Evolutionary conservation across 1,140 invertebrate species (phyloP), one percentile per base, ranked within the genome.

Genomic region (Euschistus heros): DNA sequence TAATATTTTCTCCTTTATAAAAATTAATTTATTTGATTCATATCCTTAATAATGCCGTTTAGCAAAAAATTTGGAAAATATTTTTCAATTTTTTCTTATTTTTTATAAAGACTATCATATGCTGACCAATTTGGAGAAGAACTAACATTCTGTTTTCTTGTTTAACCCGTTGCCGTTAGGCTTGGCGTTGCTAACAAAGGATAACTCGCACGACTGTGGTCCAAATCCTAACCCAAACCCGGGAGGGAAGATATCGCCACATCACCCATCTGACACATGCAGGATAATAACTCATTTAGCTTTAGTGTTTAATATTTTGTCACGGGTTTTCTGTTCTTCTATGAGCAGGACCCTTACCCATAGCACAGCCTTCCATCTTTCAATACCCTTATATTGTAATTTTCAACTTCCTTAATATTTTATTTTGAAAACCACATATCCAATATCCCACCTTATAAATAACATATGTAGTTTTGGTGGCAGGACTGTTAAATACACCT

Each of bases 141-240:
- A 65, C 64, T 65, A 65, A 65, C 64, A 26, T 65, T 59, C 64
- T 65, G 64, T 59, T 65, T 65, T 65, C 55, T 65, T 65, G 54
- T 65, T 60, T 65, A 59, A 54, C 63, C 63, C 52, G 22, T 57
- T 42, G 52, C 18, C 64, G 18, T 65, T 59, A 57, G 64, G 52
- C 55, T 65, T 65, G 64, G 64, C 64, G 64, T 65, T 59, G 20
- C 57, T 60, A 65, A 59, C 64, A 55, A 54, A 60, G 64, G 64
- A 65, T 50, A 65, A 60, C 64, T 65, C 63, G 64, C 64, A 65
- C 64, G 64, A 55, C 55, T 57, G 55, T 65, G 59, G 59, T 61
- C 37, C 64, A 65, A 64, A 27, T 54, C 27, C 64, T 65, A 65
- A 65, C 64, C 63, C 26, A 64, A 37, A 59, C 42, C 42, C 55